Evolutionary conservation across 2,113 vertebrate genomes (phyloP), one percentile per base, ranked within the genome.

Genomic region (Jacana jacana): DNA sequence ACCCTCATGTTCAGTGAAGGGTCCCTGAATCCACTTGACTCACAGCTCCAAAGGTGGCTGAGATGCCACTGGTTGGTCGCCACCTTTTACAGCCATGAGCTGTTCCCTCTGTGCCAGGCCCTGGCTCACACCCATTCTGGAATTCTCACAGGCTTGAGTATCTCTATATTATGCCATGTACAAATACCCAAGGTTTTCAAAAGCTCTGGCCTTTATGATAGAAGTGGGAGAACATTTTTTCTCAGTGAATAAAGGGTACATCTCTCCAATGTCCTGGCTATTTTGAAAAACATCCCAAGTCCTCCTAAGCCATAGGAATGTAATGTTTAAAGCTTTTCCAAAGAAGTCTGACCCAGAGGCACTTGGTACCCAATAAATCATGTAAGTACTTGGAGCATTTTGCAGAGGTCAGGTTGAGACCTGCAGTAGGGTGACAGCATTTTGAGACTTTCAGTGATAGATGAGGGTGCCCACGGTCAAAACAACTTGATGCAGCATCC

Each of bases 401-500:
- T 5, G 2, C 22, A 57, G 35, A 68, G 66, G 35, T 93, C 46
- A 72, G 64, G 57, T 77, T 91, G 80, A 92, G 72, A 88, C 55
- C 48, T 81, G 78, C 68, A 61, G 33, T 48, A 61, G 33, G 58
- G 37, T 61, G 90, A 87, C 82, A 70, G 48, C 86, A 69, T 91
- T 95, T 95, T 42, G 75, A 91, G 86, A 72, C 61, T 81, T 89
- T 35, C 52, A 10, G 30, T 91, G 91, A 97, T 91, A 79, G 89
- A 93, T 94, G 93, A 79, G 77, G 64, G 83, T 80, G 79, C 81
- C 90, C 73, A 68, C 87, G 92, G 91, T 71, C 79, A 81, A 25
- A 88, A 90, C 88, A 91, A 93, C 58, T 91, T 68, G 66, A 91
- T 82, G 76, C 69, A 92, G 73, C 81, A 66, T 92, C 94, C 91